phyloP scores from a whole-genome alignment of 1,140 invertebrate species.

The Pachypeltis micranthus region DNA sequence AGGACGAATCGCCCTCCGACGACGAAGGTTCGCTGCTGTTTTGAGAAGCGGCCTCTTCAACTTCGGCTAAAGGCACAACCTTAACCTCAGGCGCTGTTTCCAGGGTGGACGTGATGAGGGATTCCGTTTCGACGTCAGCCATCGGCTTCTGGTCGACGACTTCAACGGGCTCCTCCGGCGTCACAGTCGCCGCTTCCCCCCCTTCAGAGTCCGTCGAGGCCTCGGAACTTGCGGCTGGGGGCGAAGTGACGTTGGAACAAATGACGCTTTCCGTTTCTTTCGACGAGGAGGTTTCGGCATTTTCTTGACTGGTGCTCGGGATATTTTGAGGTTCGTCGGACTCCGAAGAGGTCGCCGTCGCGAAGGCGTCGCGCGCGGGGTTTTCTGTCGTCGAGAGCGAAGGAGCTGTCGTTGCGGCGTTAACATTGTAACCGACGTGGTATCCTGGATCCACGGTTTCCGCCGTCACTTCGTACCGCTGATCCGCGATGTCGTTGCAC shows the following conservation, averaged over 20 bases:
- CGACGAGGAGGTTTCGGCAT: neutral
- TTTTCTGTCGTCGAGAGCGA: too few species aligned
- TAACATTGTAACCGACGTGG: neutral
- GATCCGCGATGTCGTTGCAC: slow-evolving; percentile 13
- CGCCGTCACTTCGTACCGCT: too few species aligned
- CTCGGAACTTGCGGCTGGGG: neutral
- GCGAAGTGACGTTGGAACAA: neutral
- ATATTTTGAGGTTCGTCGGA: neutral
- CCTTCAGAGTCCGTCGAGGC: neutral
- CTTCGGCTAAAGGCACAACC: neutral
- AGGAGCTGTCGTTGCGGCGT: neutral
- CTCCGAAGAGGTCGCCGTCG: neutral
- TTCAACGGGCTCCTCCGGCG: neutral
- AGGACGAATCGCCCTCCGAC: too few species aligned
- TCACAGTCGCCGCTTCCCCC: neutral
- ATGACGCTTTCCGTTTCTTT: slow-evolving; percentile 16
- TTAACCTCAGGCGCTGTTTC: neutral
- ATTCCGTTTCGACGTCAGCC: neutral
- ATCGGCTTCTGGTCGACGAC: neutral
- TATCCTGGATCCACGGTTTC: neutral
- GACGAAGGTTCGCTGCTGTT: too few species aligned
- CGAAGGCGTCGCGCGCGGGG: neutral
- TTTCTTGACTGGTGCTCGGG: slow-evolving; percentile 1
- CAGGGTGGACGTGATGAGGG: neutral
- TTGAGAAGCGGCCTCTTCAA: slow-evolving; percentile 3